Conservation (phyloP, 2,888 invertebrate genomes). For the Acrobasis repandana region DNA sequence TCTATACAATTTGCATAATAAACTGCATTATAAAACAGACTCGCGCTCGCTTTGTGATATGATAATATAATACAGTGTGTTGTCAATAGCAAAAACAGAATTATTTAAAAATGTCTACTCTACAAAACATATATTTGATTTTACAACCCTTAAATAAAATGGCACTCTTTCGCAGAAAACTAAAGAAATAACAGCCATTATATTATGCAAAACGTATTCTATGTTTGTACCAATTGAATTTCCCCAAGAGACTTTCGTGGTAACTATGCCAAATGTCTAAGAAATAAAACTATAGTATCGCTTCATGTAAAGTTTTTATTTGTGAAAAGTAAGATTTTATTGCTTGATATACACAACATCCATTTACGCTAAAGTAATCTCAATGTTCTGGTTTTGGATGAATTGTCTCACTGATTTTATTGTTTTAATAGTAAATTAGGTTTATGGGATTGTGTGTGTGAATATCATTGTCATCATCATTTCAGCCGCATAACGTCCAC, state of each 20-base stretch:
- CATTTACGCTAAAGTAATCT: neutral
- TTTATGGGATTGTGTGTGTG: too few species aligned
- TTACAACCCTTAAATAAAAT: neutral
- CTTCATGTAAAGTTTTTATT: neutral
- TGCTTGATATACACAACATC: neutral
- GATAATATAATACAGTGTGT: too few species aligned
- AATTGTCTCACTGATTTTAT: neutral
- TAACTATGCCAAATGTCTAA: neutral
- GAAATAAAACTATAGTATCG: neutral
- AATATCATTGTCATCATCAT: too few species aligned
- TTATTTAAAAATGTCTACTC: neutral
- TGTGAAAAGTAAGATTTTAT: neutral
- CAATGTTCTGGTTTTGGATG: neutral
- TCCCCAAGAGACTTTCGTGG: conserved; percentile 7
- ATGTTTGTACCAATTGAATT: conserved; percentile 1
- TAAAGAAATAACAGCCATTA: conserved; percentile 1
- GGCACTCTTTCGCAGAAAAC: neutral
- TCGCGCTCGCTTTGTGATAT: too few species aligned
- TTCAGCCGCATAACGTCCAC: too few species aligned
- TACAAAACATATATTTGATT: neutral
- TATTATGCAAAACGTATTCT: conserved; percentile 1
- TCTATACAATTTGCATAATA: too few species aligned
- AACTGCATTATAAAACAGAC: too few species aligned
- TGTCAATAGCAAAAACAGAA: neutral
- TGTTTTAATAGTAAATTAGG: too few species aligned